phyloP scores from a whole-genome alignment of 2,113 vertebrate species.

The Burhinus oedicnemus region DNA sequence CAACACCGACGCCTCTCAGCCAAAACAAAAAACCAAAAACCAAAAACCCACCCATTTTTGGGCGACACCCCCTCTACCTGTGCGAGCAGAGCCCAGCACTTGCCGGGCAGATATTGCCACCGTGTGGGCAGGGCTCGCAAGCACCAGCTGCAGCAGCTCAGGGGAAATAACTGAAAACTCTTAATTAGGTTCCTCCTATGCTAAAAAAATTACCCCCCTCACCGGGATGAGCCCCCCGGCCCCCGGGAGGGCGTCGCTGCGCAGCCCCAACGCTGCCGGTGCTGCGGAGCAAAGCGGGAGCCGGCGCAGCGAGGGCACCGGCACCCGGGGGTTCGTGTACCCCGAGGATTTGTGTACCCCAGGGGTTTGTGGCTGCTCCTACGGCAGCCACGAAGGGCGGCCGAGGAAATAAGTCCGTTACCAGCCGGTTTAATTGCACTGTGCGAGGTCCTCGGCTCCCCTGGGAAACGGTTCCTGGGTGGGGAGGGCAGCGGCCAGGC shows the following conservation, averaged over 20 bases:
- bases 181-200: fast-evolving
- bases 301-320: too few species aligned
- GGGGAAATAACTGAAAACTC: fast-evolving
- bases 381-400: background rate
- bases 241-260: background rate
- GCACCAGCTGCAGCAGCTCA: background rate
- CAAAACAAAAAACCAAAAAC: too few species aligned
- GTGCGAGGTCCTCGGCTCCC: background rate
- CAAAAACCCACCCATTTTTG: background rate
- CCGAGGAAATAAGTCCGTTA: fast-evolving
- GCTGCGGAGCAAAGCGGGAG: background rate
- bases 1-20: background rate
- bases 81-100: background rate
- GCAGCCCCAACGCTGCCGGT: background rate
- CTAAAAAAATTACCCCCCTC: too few species aligned
- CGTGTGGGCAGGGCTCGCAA: background rate
- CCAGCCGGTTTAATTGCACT: fast-evolving
- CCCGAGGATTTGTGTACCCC: fast-evolving
- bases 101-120: background rate
- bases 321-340: too few species aligned
- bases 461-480: fast-evolving
- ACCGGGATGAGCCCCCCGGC: fast-evolving
- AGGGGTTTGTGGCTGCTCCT: fast-evolving
- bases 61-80: background rate
- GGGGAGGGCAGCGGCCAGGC: background rate